A percentile compares a stretch with the other conserved stretches of the same genome.
Conservation (phyloP, 2,113 vertebrate species). For the Sinocyclocheilus anshuiensis region DNA sequence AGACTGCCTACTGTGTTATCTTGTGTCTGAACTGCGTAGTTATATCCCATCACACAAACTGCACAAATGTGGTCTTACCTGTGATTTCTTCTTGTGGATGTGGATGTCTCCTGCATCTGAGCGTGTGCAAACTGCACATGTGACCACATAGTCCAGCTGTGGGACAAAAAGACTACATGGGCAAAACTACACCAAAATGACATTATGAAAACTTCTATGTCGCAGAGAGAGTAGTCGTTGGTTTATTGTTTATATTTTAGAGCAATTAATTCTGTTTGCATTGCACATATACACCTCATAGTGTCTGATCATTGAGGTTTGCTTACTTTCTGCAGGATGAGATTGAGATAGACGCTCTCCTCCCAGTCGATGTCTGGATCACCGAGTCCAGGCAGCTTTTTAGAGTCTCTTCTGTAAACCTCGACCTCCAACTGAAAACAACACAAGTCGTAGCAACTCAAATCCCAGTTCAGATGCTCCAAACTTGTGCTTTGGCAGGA, state of each 20-base stretch:
- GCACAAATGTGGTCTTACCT: conserved; percentile 74
- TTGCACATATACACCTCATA: no score
- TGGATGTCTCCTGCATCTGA: conserved; percentile 95
- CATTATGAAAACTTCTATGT: neutral
- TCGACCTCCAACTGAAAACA: conserved; percentile 89
- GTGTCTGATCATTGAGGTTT: neutral
- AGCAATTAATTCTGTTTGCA: neutral
- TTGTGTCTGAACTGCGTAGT: neutral
- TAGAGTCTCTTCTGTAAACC: conserved; percentile 95
- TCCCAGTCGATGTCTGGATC: conserved; percentile 99
- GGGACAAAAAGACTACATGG: neutral
- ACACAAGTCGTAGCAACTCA: neutral
- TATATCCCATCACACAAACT: neutral
- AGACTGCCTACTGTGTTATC: neutral
- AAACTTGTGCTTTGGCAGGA: neutral
- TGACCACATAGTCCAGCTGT: conserved; percentile 96
- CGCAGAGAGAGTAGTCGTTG: neutral
- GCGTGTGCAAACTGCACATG: conserved; percentile 96
- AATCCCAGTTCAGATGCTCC: neutral
- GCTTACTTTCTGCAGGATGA: conserved; percentile 93
- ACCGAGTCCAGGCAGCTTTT: conserved; percentile 94
- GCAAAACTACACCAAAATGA: neutral
- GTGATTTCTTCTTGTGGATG: conserved; percentile 96
- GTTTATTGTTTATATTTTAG: neutral
- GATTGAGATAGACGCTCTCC: conserved; percentile 97